Evolutionary conservation across 1,140 invertebrate genomes (phyloP).

Genomic region (Chionoecetes opilio): DNA sequence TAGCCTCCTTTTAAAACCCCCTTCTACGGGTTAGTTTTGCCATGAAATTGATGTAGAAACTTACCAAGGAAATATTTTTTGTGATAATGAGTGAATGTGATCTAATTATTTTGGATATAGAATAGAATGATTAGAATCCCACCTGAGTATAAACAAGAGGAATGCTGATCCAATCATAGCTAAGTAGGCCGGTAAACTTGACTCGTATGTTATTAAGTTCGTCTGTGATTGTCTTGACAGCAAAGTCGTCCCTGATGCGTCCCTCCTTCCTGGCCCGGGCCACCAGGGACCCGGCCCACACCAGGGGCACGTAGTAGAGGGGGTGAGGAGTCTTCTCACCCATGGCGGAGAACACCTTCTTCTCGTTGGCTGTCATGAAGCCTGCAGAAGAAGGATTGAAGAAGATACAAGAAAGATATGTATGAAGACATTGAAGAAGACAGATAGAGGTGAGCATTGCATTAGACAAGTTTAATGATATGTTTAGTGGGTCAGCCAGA

Average conservation of each 20-base stretch:
- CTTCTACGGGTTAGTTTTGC: too few relatives aligned
- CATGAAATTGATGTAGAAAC: too few relatives aligned
- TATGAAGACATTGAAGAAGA: too few relatives aligned
- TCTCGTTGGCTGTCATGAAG: conserved; percentile 93
- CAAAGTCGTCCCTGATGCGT: conserved; percentile 86
- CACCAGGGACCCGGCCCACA: conserved; percentile 86
- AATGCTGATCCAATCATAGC: conserved; percentile 87
- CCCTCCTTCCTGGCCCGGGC: conserved; percentile 86
- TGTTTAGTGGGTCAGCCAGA: too few relatives aligned
- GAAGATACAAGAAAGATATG: too few relatives aligned
- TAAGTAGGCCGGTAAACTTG: conserved; percentile 85
- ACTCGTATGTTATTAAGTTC: conserved; percentile 84
- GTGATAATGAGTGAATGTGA: too few relatives aligned
- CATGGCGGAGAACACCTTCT: conserved; percentile 90
- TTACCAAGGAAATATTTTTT: too few relatives aligned
- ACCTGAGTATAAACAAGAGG: conserved; percentile 87
- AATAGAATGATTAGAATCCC: too few relatives aligned
- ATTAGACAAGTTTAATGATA: too few relatives aligned
- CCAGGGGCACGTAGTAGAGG: conserved; percentile 96
- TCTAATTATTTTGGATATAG: too few relatives aligned
- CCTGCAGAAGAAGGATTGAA: conserved; percentile 84
- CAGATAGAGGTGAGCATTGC: too few relatives aligned
- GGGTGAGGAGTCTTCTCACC: conserved; percentile 93
- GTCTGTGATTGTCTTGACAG: conserved; percentile 85
- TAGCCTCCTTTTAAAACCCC: too few relatives aligned